phyloP scores from a whole-genome alignment of 2,113 vertebrate species.

The Gnathonemus echidnorhynchus region DNA sequence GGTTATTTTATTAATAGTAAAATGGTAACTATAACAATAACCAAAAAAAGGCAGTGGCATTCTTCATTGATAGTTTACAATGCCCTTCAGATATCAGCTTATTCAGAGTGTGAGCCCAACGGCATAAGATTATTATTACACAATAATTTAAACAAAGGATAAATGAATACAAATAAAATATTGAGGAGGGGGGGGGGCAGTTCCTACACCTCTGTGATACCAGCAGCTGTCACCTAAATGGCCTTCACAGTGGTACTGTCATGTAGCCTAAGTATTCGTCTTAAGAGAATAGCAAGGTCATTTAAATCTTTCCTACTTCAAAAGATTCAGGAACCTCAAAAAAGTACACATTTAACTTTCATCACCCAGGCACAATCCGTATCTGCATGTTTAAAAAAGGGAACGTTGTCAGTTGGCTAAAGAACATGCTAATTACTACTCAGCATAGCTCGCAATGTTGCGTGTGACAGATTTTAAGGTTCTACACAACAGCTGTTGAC shows the following conservation, averaged over 20 bases:
- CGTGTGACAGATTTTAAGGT: background rate
- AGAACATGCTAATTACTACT: background rate
- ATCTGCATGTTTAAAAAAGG: background rate
- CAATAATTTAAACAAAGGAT: background rate
- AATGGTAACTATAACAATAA: background rate
- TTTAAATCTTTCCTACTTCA: background rate
- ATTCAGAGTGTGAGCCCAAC: background rate
- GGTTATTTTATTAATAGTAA: background rate
- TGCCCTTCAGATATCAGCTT: background rate
- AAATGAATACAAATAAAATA: background rate
- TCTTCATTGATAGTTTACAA: background rate
- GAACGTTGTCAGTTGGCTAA: background rate
- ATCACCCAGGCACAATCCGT: background rate
- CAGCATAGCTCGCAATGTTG: background rate
- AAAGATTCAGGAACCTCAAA: background rate
- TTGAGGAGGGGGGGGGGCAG: background rate
- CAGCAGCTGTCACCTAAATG: background rate
- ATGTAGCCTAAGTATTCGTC: background rate
- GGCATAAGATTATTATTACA: background rate
- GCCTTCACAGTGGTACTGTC: background rate
- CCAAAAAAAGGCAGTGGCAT: background rate
- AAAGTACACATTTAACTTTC: background rate
- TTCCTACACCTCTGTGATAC: background rate
- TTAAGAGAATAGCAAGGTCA: background rate
- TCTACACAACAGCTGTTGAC: background rate